Conservation (phyloP, 92 coral and sea anemone species). For the Parazoanthus swiftii region DNA sequence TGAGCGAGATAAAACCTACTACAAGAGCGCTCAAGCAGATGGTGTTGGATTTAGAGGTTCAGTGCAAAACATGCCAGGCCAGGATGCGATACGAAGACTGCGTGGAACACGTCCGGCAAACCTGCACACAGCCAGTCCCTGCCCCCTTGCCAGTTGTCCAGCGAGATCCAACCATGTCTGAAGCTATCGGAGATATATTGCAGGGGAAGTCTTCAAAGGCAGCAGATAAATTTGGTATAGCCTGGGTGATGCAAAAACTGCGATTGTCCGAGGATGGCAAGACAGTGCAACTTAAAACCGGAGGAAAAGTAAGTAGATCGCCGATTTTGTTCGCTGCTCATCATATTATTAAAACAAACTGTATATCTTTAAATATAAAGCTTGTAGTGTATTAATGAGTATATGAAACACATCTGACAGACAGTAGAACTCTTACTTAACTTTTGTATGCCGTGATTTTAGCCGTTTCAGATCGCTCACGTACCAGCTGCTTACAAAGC, state of each 20-base stretch:
- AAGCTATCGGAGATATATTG: conserved; percentile 8
- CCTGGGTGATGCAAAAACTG: conserved; percentile 21
- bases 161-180: conserved; percentile 15
- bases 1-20: conserved; percentile 6
- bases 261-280: conserved; percentile 32
- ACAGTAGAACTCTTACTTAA: background rate
- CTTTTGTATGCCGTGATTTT: background rate
- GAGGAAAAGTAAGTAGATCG: conserved; percentile 18
- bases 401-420: conserved; percentile 4
- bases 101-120: background rate
- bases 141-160: conserved; percentile 14
- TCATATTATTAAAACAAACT: background rate
- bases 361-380: background rate
- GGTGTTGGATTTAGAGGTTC: conserved; percentile 17
- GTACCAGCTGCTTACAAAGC: conserved; percentile 22
- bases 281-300: conserved; percentile 31
- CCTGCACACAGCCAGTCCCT: background rate
- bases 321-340: background rate
- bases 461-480: conserved; percentile 37
- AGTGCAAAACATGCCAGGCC: conserved; percentile 12
- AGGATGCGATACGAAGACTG: conserved; percentile 9
- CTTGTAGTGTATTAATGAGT: background rate
- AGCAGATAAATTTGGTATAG: conserved; percentile 20
- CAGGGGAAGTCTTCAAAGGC: conserved; percentile 22
- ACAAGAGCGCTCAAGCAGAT: conserved; percentile 21